A percentile compares a stretch with the other conserved stretches of the same genome.
These are phyloP conservation scores for Oceanodroma tethys DNA, from an alignment of 2,113 vertebrate genomes.

Conservation along the genomic window DNA sequence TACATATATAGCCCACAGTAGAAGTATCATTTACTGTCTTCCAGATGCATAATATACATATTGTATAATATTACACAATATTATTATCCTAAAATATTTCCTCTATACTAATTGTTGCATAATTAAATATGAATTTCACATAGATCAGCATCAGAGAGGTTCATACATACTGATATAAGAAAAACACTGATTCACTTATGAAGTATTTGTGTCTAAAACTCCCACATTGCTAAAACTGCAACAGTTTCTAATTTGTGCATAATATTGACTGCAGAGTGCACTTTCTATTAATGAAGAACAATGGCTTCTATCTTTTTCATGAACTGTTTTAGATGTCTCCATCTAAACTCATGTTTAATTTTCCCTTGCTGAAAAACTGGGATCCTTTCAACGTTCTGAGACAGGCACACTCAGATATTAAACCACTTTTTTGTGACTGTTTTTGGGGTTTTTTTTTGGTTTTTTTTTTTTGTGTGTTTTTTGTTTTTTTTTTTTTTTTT, in stretches of 20 bases:
- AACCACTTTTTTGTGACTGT: not conserved
- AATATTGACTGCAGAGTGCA: not conserved
- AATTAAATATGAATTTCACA: not conserved
- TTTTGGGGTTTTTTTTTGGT: rapidly evolving
- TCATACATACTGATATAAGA: not conserved
- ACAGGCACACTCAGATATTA: not conserved
- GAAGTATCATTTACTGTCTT: not conserved
- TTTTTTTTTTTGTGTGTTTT: not conserved
- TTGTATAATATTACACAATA: not conserved
- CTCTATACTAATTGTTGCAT: not conserved
- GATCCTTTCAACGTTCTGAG: not conserved
- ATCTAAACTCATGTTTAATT: not conserved
- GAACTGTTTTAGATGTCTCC: not conserved
- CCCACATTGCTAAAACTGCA: not conserved
- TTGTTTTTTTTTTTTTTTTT: rapidly evolving
- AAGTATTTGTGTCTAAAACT: not conserved
- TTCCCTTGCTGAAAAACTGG: not conserved
- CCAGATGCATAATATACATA: not conserved
- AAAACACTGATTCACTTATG: not conserved
- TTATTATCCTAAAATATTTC: not conserved
- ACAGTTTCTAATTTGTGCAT: not conserved
- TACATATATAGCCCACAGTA: not conserved
- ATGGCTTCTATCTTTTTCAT: not conserved
- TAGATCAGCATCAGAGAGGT: not conserved
- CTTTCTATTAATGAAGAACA: not conserved